Base-by-base conservation (phyloP, 2,888 invertebrate species). In the Catotricha subobsoleta region DNA sequence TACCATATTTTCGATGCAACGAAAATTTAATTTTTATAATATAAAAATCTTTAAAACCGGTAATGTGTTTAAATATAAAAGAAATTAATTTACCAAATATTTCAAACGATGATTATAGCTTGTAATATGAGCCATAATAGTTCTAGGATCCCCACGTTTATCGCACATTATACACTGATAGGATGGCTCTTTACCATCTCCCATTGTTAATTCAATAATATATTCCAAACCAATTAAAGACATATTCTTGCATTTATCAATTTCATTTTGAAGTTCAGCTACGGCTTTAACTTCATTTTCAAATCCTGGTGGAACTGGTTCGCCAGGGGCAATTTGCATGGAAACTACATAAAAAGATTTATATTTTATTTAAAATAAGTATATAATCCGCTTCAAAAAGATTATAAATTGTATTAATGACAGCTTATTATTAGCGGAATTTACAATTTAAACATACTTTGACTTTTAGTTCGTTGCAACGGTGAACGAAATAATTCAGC, bases 151-250 rank as follows among this genome's bases (percentile, higher is more conserved):
- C 29, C 83, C 82, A 49, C 76, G 75, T 59, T 82, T 84, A 52
- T 74, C 72, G 59, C 86, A 87, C 45, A 86, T 65, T 48, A 79
- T 69, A 62, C 86, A 87, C 39, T 76, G 66, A 60, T 86, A 86
- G 39, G 70, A 63, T 1, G 82, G 80, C 57, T 81, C 81, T 53
- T 70, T 67, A 7, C 67, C 61, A 50, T 73, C 65, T 52, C 74
- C 72, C 40, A 77, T 71, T 27, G 69, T 66, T 49, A 83, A 60
- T 59, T 86, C 86, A 34, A 86, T 58, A 37, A 83, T 63, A 60
- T 84, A 87, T 60, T 86, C 86, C 43, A 83, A 57, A n/a, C 84
- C 86, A 42, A 83, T 55, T 37, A 74, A 54, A 4, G 73, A 48
- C 42, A 47, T 68, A 21, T 61, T 60, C 49, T 67, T 67, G 49